Evolutionary conservation across 2,888 invertebrate species (phyloP).

Genomic region (Unio pictorum): DNA sequence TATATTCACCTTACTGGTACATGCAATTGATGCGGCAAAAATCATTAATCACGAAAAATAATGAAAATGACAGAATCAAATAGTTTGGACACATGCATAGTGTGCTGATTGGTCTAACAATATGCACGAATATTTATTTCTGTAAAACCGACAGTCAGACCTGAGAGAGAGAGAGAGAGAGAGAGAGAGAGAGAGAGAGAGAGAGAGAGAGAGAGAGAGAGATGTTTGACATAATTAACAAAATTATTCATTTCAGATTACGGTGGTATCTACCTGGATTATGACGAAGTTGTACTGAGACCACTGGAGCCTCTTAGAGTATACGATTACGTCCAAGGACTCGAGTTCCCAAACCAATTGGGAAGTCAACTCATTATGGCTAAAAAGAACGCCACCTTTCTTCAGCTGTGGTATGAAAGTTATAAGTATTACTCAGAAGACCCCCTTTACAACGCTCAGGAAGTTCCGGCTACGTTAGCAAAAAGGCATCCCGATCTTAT

Average conservation of each 20-base stretch:
- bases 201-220: too few species aligned
- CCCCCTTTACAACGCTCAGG: conserved; percentile 9
- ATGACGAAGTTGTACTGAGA: conserved; percentile 8
- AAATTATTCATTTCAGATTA: conserved; percentile 4
- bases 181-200: too few species aligned
- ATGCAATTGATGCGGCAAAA: too few species aligned
- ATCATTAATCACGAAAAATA: too few species aligned
- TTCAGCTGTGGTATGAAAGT: conserved; percentile 13
- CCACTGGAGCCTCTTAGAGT: conserved; percentile 6
- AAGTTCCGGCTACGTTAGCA: conserved; percentile 5
- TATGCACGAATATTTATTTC: too few species aligned
- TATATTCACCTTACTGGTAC: too few species aligned
- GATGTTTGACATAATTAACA: too few species aligned
- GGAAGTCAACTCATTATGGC: conserved; percentile 11
- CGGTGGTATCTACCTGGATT: conserved; percentile 13
- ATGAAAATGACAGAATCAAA: too few species aligned
- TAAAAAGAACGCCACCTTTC: conserved; percentile 12
- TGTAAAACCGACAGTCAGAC: too few species aligned
- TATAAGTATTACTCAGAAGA: conserved; percentile 9
- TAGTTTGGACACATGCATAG: too few species aligned
- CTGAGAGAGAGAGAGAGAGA: too few species aligned
- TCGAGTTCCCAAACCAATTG: conserved; percentile 3
- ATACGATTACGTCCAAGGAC: conserved; percentile 11
- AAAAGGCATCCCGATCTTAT: conserved; percentile 11
- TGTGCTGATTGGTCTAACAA: too few species aligned